Percentiles rank a stretch among this genome's conserved stretches.
These are phyloP conservation scores for Adoxophyes honmai DNA, from an alignment of 1,140 invertebrate species.

Conservation along the genomic window DNA sequence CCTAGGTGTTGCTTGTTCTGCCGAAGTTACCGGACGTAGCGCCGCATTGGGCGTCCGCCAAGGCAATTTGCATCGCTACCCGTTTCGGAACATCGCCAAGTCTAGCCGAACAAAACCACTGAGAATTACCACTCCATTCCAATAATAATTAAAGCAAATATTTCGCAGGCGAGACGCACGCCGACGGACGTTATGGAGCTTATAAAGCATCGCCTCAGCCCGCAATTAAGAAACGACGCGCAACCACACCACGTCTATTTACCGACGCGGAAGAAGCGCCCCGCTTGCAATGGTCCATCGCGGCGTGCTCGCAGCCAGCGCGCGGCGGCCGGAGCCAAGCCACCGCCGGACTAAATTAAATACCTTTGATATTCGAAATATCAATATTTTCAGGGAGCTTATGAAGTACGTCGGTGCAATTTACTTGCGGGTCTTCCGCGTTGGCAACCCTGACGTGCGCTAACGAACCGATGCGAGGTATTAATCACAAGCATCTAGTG, in stretches of 20 bases:
- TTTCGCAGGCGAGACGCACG: conserved; percentile 66
- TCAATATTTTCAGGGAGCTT: conserved; percentile 66
- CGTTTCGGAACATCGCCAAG: conserved; percentile 76
- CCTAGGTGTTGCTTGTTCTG: conserved; percentile 44
- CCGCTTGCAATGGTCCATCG: conserved; percentile 66
- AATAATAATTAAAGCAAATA: conserved; percentile 77
- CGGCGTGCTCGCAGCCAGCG: conserved; percentile 39
- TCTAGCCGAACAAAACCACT: conserved; percentile 76
- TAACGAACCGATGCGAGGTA: conserved; percentile 38
- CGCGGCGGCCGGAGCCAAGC: conserved; percentile 44
- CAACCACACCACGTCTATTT: conserved; percentile 54
- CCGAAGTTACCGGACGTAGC: conserved; percentile 52
- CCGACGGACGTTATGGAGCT: conserved; percentile 69
- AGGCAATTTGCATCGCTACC: conserved; percentile 76
- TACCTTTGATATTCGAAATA: conserved; percentile 72
- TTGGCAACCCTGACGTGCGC: conserved; percentile 46
- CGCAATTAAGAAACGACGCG: conserved; percentile 73
- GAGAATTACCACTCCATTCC: conserved; percentile 75
- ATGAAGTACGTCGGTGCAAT: conserved; percentile 47
- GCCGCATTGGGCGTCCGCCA: conserved; percentile 73
- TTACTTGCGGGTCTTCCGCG: conserved; percentile 52
- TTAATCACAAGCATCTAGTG: conserved; percentile 16
- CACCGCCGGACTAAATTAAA: conserved; percentile 60
- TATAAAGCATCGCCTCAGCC: conserved; percentile 70
- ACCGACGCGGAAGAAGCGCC: conserved; percentile 71